A percentile compares a stretch with the other conserved stretches of the same genome.
Evolutionary conservation across 1,140 invertebrate genomes (phyloP).

Genomic region (Belonocnema kinseyi): DNA sequence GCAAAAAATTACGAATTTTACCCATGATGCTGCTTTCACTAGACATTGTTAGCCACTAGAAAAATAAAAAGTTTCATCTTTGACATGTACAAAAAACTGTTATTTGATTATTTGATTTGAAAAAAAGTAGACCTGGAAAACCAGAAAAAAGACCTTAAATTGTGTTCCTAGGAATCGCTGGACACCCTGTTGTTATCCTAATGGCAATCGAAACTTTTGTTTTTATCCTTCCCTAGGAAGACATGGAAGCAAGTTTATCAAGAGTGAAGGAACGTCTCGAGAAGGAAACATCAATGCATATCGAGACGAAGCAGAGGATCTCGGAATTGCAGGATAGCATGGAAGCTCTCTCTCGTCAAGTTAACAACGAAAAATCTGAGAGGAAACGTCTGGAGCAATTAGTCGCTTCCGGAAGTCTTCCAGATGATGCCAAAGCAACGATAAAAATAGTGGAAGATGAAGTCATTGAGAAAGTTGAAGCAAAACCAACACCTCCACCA

Average conservation of each 20-base stretch:
- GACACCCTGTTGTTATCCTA: no score
- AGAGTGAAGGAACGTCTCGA: slow-evolving; percentile 93
- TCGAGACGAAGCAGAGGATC: slow-evolving; percentile 90
- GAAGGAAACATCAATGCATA: slow-evolving; percentile 90
- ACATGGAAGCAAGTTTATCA: slow-evolving; percentile 88
- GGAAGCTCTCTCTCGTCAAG: slow-evolving; percentile 76
- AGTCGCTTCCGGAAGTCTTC: slow-evolving; percentile 91
- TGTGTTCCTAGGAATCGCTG: no score
- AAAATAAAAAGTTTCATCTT: no score
- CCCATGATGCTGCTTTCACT: no score
- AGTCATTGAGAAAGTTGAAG: slow-evolving; percentile 68
- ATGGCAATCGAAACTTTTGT: neutral
- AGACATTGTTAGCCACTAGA: no score
- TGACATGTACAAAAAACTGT: no score
- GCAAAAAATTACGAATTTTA: no score
- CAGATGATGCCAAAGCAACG: slow-evolving; percentile 91
- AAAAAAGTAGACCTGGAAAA: no score
- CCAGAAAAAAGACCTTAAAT: no score
- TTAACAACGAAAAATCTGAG: slow-evolving; percentile 89
- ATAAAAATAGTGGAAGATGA: slow-evolving; percentile 76
- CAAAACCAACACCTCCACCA: slow-evolving; percentile 72
- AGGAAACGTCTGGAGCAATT: slow-evolving; percentile 88
- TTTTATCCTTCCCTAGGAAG: slow-evolving; percentile 79
- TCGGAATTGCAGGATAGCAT: slow-evolving; percentile 79
- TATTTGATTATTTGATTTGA: no score